Evolutionary conservation across 2,113 vertebrate genomes (phyloP), one percentile per base, ranked within the genome.

Genomic region (Plotosus lineatus): DNA sequence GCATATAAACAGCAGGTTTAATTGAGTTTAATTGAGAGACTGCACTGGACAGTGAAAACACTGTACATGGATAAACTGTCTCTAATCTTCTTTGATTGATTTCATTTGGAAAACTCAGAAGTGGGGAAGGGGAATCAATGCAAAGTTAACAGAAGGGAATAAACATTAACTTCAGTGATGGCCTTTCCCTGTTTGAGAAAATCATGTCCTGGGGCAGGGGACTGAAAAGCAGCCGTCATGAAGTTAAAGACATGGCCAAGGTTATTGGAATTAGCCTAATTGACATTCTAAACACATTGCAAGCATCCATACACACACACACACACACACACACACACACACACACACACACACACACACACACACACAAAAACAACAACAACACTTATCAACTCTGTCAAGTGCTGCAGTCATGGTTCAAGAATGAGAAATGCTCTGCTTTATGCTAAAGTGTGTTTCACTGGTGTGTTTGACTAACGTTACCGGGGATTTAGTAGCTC

Each of bases 41-140:
- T 46, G 40, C 63, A 71, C 3, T 79, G 50, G 66, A 46, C 69
- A 81, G 60, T 77, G 66, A 28, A 28, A 69, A 55, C 46, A n/a
- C n/a, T n/a, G 56, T 15, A 7, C 74, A 79, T 71, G 42, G 74
- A 58, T 19, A 71, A 71, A 46, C 48, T 85, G 80, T 75, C 69
- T 79, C 69, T 85, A 61, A 85, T 79, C 63, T 79, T 82, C 69
- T 44, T 73, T 14, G 60, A 85, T 82, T 71, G 84, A 85, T 85
- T 51, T 66, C 26, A 28, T 85, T 85, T 79, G 65, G 15, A 66
- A 42, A 82, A 79, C 50, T 75, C 71, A 33, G 44, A 1, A 63
- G 80, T 73, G 46, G 78, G 33, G 63, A 72, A 75, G 48, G 15
- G 17, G 80, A 82, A 85, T 85, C 80, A 82, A 82, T 85, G 73